Percentiles rank a stretch among this genome's conserved stretches.
phyloP scores from a whole-genome alignment of 1,140 invertebrate genomes.

The Megathymus violae region DNA sequence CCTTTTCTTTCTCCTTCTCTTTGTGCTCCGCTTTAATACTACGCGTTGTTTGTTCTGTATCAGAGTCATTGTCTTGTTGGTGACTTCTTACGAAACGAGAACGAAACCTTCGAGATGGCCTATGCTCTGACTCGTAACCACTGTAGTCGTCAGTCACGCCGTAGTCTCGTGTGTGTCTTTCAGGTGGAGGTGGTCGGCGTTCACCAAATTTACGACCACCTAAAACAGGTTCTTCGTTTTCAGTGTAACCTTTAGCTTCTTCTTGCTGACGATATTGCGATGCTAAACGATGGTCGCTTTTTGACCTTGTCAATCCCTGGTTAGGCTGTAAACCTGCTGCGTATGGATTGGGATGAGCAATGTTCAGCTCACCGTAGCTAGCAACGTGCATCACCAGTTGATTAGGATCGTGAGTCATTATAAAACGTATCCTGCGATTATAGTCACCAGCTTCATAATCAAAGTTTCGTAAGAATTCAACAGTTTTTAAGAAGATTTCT shows the following conservation, averaged over 20 bases:
- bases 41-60: slow-evolving; percentile 85
- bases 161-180: slow-evolving; percentile 82
- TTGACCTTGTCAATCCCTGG: slow-evolving; percentile 94
- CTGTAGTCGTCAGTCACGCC: slow-evolving; percentile 84
- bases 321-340: slow-evolving; percentile 85
- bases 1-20: slow-evolving; percentile 89
- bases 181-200: slow-evolving; percentile 81
- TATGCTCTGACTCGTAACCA: slow-evolving; percentile 87
- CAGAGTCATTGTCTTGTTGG: slow-evolving; percentile 88
- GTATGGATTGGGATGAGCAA: slow-evolving; percentile 85
- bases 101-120: slow-evolving; percentile 86
- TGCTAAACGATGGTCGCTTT: slow-evolving; percentile 96
- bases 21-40: slow-evolving; percentile 85
- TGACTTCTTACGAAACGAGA: slow-evolving; percentile 89
- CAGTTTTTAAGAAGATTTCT: slow-evolving; percentile 96
- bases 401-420: slow-evolving; percentile 95
- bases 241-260: slow-evolving; percentile 85
- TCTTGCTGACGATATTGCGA: slow-evolving; percentile 95
- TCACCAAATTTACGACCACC: slow-evolving; percentile 90
- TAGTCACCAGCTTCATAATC: slow-evolving; percentile 96
- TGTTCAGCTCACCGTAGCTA: slow-evolving; percentile 94
- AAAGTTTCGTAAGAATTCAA: slow-evolving; percentile 96
- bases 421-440: slow-evolving; percentile 91
- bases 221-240: slow-evolving; percentile 86
- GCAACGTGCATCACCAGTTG: slow-evolving; percentile 93